phyloP scores from a whole-genome alignment of 2,113 vertebrate species.

The Pandion haliaetus region DNA sequence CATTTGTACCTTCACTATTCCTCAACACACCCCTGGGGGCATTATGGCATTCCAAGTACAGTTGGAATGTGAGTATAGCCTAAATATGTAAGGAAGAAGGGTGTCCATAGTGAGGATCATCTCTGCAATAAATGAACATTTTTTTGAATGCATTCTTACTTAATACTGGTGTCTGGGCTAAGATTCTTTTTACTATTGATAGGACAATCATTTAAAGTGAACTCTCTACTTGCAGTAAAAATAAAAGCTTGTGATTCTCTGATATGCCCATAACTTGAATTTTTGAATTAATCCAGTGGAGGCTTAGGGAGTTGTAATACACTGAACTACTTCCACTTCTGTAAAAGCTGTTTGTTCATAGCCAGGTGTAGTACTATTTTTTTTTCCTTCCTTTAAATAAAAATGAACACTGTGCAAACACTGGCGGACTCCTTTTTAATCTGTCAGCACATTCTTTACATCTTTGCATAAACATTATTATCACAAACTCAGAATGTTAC shows the following conservation, averaged over 20 bases:
- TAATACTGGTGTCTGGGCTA: not conserved
- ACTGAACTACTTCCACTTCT: slow-evolving; percentile 39
- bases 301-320: slow-evolving; percentile 10
- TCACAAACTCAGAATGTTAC: slow-evolving; percentile 70
- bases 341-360: slow-evolving; percentile 54
- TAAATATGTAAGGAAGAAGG: not conserved
- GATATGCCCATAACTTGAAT: slow-evolving; percentile 29
- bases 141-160: not conserved
- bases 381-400: slow-evolving; percentile 7
- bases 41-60: not conserved
- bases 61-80: not conserved
- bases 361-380: slow-evolving; percentile 21
- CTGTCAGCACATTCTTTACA: slow-evolving; percentile 79
- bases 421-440: slow-evolving; percentile 66
- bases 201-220: slow-evolving; percentile 32
- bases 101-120: not conserved
- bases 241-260: slow-evolving; percentile 27
- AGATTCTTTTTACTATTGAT: slow-evolving; percentile 11
- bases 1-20: not conserved
- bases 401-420: slow-evolving; percentile 57
- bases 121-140: not conserved
- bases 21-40: not conserved
- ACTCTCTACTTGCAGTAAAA: slow-evolving; percentile 52
- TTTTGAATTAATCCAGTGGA: slow-evolving; percentile 36
- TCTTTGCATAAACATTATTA: slow-evolving; percentile 76